Conservation (phyloP, 1,140 invertebrate genomes). For the Aphis gossypii region DNA sequence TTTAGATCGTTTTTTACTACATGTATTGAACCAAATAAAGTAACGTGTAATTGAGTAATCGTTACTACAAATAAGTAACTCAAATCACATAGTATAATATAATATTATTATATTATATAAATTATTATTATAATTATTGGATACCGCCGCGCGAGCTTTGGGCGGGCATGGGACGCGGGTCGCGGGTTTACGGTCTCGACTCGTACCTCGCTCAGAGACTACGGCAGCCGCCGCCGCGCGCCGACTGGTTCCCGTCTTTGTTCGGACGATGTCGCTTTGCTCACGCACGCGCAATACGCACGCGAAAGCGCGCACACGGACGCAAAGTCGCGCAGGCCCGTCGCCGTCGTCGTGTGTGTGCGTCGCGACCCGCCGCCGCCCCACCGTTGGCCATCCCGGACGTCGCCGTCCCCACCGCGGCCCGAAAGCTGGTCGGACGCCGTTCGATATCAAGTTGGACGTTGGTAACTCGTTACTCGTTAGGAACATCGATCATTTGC, state of each 20-base stretch:
- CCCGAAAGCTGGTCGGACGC: neutral
- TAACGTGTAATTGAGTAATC: no score
- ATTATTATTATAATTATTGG: neutral
- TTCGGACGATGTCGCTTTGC: neutral
- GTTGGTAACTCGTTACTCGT: no score
- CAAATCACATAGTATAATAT: no score
- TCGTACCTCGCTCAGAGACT: conserved; percentile 44
- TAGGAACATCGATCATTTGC: neutral
- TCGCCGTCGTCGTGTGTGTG: neutral
- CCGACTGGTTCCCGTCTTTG: conserved; percentile 35
- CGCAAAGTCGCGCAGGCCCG: neutral
- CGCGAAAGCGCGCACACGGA: neutral
- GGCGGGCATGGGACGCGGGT: neutral
- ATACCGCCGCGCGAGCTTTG: neutral
- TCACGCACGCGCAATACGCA: neutral
- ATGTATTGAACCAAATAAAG: no score
- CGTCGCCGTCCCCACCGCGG: neutral
- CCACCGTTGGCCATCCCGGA: neutral
- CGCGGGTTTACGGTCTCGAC: neutral
- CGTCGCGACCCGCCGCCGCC: neutral
- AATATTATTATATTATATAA: no score
- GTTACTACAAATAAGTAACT: no score
- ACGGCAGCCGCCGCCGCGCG: neutral
- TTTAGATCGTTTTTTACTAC: no score
- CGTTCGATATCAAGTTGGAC: neutral